A percentile compares a stretch with the other conserved stretches of the same genome.
Evolutionary conservation across 2,888 invertebrate genomes (phyloP).

Genomic region (Agrotis segetum): DNA sequence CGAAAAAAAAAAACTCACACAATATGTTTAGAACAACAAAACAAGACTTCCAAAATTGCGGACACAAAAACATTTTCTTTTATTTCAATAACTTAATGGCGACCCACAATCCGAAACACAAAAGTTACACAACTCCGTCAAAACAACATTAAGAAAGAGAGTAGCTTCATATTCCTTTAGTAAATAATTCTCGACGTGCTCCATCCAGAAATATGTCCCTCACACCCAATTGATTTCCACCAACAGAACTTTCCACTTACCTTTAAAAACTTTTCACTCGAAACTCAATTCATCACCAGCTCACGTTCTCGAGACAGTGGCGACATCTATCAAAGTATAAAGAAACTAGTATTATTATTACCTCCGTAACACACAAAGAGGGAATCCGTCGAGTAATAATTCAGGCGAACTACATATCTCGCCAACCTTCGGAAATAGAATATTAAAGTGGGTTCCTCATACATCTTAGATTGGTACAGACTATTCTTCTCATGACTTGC

Average conservation of each 20-base stretch:
- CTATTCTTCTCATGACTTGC: constrained; percentile 66
- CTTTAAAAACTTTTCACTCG: constrained; percentile 47
- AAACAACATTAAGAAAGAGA: constrained; percentile 30
- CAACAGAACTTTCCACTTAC: constrained; percentile 54
- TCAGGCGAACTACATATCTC: constrained; percentile 79
- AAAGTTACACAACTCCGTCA: constrained; percentile 7
- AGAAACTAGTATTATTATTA: constrained; percentile 58
- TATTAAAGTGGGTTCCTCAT: constrained; percentile 84
- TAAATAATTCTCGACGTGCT: constrained; percentile 43
- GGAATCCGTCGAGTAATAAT: constrained; percentile 77
- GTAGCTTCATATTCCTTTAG: constrained; percentile 1
- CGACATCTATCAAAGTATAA: constrained; percentile 60
- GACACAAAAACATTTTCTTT: not conserved
- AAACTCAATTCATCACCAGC: constrained; percentile 56
- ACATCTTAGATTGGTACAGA: constrained; percentile 80
- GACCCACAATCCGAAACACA: not conserved
- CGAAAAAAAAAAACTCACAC: too few species aligned
- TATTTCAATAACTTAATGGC: not conserved
- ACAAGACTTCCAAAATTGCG: too few species aligned
- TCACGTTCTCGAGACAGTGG: constrained; percentile 40
- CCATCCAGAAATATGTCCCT: constrained; percentile 41
- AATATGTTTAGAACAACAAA: not conserved
- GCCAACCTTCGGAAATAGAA: constrained; percentile 82
- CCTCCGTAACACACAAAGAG: constrained; percentile 67
- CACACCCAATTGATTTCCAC: constrained; percentile 39